Percentiles rank a stretch among this genome's conserved stretches.
These are phyloP conservation scores for Drosophila macrospina DNA, from an alignment of 2,888 invertebrate species.

Conservation along the genomic window DNA sequence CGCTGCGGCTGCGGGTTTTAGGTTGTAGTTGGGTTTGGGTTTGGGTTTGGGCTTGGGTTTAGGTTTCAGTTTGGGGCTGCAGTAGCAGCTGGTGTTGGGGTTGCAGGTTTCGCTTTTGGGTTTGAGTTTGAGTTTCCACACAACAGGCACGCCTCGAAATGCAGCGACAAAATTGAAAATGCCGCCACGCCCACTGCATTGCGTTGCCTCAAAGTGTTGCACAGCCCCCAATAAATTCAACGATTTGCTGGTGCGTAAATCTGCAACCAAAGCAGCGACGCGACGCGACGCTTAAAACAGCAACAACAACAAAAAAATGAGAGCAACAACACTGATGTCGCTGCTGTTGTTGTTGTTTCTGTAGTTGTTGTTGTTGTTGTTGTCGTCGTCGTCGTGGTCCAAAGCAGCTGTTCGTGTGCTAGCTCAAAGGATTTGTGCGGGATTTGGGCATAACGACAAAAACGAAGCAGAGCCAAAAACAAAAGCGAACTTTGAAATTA, in stretches of 20 bases:
- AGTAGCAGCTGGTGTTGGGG: not conserved
- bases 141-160: slow-evolving; percentile 48
- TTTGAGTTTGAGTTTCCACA: slow-evolving; percentile 9
- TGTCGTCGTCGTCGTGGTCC: slow-evolving; percentile 30
- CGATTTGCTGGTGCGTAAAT: slow-evolving; percentile 81
- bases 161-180: slow-evolving; percentile 71
- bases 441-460: slow-evolving; percentile 80
- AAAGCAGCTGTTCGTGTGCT: slow-evolving; percentile 80
- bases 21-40: not conserved
- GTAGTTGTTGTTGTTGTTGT: too few relatives aligned
- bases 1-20: slow-evolving; percentile 23
- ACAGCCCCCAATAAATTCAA: slow-evolving; percentile 65
- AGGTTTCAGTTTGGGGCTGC: not conserved
- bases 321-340: slow-evolving; percentile 19
- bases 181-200: slow-evolving; percentile 47
- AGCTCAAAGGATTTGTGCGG: slow-evolving; percentile 81
- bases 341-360: slow-evolving; percentile 16
- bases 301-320: slow-evolving; percentile 29
- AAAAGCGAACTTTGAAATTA: slow-evolving; percentile 74
- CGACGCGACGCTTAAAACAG: slow-evolving; percentile 57
- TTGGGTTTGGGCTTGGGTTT: not conserved
- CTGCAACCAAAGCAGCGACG: slow-evolving; percentile 75
- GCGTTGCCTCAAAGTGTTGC: slow-evolving; percentile 2
- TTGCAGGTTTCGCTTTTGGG: slow-evolving; percentile 28
- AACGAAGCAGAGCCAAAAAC: slow-evolving; percentile 64